phyloP scores from a whole-genome alignment of 2,888 invertebrate genomes.

The Microdon myrmicae region DNA sequence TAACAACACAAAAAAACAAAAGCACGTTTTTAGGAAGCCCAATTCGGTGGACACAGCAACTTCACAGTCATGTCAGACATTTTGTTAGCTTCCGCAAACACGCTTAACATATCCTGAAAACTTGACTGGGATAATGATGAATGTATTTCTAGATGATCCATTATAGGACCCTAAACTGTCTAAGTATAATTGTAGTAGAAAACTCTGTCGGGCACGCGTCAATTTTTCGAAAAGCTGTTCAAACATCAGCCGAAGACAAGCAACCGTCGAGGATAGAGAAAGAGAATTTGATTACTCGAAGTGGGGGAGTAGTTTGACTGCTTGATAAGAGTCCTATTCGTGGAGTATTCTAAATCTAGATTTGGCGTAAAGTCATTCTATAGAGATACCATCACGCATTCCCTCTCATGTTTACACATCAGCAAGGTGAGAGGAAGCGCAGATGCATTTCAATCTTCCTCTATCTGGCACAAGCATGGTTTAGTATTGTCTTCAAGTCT shows the following conservation, averaged over 20 bases:
- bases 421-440: slow-evolving; percentile 35
- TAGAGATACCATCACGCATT: slow-evolving; percentile 17
- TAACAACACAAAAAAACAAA: too few relatives aligned
- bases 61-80: slow-evolving; percentile 4
- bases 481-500: slow-evolving; percentile 30
- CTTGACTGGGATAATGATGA: too few relatives aligned
- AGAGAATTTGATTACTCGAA: slow-evolving; percentile 21
- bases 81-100: slow-evolving; percentile 38
- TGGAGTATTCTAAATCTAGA: slow-evolving; percentile 40
- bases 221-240: slow-evolving; percentile 41
- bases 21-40: too few relatives aligned
- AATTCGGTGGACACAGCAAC: background rate
- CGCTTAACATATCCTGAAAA: slow-evolving; percentile 17
- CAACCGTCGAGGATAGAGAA: slow-evolving; percentile 25
- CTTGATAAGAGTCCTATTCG: too few relatives aligned
- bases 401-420: slow-evolving; percentile 41
- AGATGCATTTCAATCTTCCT: slow-evolving; percentile 36
- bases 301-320: slow-evolving; percentile 27
- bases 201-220: slow-evolving; percentile 28
- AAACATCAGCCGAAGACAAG: slow-evolving; percentile 39
- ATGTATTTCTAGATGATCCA: too few relatives aligned
- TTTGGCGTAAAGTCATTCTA: slow-evolving; percentile 24
- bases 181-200: too few relatives aligned
- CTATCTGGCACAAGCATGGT: slow-evolving; percentile 14
- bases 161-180: too few relatives aligned